These are phyloP conservation scores for Chaetodon trifasciatus DNA, from an alignment of 2,797 vertebrate species.

Conservation along the genomic window DNA sequence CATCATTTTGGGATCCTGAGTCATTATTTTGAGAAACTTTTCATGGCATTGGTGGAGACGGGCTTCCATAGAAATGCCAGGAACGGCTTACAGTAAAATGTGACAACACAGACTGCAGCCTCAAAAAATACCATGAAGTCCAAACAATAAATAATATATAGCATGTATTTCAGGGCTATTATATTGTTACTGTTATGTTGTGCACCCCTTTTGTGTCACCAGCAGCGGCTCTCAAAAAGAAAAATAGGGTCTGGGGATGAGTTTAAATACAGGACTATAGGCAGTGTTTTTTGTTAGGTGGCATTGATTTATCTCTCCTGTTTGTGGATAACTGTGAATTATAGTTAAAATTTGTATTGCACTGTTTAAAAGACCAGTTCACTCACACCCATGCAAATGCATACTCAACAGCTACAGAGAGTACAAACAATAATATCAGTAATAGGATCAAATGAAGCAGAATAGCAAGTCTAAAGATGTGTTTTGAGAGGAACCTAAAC, in stretches of 20 bases:
- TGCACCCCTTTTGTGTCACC: background rate
- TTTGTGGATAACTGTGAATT: background rate
- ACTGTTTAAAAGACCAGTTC: background rate
- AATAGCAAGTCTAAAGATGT: background rate
- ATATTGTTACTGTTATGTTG: background rate
- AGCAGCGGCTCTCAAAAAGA: background rate
- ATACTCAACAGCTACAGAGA: background rate
- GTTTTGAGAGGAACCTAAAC: background rate
- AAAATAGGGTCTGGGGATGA: background rate
- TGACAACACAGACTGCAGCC: background rate
- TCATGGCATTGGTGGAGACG: background rate
- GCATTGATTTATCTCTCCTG: background rate
- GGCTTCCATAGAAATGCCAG: background rate
- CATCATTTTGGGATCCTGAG: background rate
- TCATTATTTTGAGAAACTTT: background rate
- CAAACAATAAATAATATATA: background rate
- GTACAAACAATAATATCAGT: background rate
- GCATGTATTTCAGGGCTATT: background rate
- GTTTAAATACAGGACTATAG: background rate
- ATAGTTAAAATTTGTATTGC: background rate
- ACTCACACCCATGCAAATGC: background rate
- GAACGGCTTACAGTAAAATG: background rate
- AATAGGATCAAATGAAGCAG: conserved; percentile 16
- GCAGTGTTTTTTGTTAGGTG: background rate
- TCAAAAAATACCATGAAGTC: background rate